Evolutionary conservation across 2,797 vertebrate species (phyloP).

Genomic region (Sebastes variabilis): DNA sequence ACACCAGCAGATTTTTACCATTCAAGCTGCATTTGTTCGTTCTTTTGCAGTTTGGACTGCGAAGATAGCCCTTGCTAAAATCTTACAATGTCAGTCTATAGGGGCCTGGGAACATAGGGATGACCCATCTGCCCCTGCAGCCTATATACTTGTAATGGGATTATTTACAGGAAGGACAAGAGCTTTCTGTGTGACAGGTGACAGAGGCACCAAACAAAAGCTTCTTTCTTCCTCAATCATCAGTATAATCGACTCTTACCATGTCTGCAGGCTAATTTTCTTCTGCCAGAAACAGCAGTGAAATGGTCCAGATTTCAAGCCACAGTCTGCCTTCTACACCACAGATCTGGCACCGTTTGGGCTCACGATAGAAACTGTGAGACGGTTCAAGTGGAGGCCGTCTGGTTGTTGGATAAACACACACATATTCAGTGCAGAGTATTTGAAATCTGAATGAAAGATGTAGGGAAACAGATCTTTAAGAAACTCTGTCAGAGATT

Average conservation of each 20-base stretch:
- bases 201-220: constrained; percentile 3
- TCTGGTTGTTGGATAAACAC: constrained; percentile 43
- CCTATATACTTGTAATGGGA: background rate
- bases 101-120: background rate
- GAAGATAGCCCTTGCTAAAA: background rate
- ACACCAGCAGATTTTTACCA: background rate
- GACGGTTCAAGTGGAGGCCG: constrained; percentile 10
- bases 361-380: constrained; percentile 26
- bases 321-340: constrained; percentile 7
- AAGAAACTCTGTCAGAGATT: background rate
- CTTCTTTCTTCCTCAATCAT: constrained; percentile 9
- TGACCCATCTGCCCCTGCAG: background rate
- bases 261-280: background rate
- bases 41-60: background rate
- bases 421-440: background rate
- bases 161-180: constrained; percentile 7
- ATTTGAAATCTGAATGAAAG: background rate
- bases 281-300: constrained; percentile 19
- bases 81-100: background rate
- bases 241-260: background rate
- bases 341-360: constrained; percentile 13
- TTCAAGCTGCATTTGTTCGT: background rate
- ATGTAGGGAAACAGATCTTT: background rate
- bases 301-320: constrained; percentile 23
- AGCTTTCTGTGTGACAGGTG: constrained; percentile 1